Percentiles rank a stretch among this genome's conserved stretches.
phyloP scores from a whole-genome alignment of 2,113 vertebrate species.

The Anarrhichthys ocellatus region DNA sequence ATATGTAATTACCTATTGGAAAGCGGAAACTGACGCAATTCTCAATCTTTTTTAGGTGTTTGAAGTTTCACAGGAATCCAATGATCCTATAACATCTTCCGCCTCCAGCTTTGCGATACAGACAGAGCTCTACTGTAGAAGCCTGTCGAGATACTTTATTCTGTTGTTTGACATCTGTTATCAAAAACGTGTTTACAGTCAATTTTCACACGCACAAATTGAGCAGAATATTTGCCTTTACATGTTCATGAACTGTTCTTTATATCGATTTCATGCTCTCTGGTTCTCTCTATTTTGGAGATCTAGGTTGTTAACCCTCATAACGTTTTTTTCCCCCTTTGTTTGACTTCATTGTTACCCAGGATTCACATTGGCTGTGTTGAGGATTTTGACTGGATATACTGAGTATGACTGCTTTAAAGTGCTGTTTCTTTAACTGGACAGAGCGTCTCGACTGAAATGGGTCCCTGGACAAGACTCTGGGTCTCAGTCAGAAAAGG shows the following conservation, averaged over 20 bases:
- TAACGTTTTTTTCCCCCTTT: background rate
- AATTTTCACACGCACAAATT: slow-evolving; percentile 4
- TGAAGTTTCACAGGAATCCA: background rate
- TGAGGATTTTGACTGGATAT: slow-evolving; percentile 34
- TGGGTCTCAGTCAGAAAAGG: slow-evolving; percentile 31
- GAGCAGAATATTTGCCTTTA: slow-evolving; percentile 13
- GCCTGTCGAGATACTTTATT: background rate
- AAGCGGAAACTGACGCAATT: background rate
- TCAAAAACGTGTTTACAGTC: slow-evolving; percentile 6
- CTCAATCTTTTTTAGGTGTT: background rate
- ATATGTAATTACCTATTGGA: background rate
- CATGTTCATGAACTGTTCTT: slow-evolving; percentile 4
- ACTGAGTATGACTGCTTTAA: slow-evolving; percentile 14
- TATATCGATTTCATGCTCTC: slow-evolving; percentile 2
- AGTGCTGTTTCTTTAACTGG: slow-evolving; percentile 24
- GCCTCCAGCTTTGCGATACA: background rate
- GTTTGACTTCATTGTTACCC: slow-evolving; percentile 1
- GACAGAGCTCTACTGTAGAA: background rate
- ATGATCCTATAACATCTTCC: background rate
- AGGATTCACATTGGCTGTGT: slow-evolving; percentile 7
- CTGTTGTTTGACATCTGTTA: background rate
- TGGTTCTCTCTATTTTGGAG: slow-evolving; percentile 5
- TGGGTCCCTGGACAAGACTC: background rate
- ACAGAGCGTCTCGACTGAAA: background rate
- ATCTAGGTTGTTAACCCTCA: background rate